Conservation (phyloP, 2,888 invertebrate genomes). For the Ophioninae sp. region DNA sequence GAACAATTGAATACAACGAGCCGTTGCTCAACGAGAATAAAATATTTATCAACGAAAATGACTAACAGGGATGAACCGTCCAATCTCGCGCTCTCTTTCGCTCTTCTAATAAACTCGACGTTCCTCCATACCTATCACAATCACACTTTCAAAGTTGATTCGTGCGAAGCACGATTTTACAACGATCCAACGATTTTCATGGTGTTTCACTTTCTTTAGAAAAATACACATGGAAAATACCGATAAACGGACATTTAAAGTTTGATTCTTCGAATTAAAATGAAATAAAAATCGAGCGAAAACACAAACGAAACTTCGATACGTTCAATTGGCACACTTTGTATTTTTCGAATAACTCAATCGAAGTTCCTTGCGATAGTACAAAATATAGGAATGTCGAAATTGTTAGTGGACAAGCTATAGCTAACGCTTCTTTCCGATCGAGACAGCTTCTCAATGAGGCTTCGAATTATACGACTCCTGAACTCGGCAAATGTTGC, state of each 20-base stretch:
- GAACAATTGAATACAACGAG: conserved; percentile 26
- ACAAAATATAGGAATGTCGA: conserved; percentile 40
- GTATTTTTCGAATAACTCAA: conserved; percentile 23
- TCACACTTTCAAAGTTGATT: conserved; percentile 16
- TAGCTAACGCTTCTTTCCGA: conserved; percentile 10
- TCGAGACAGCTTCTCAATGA: not conserved
- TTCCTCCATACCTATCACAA: conserved; percentile 6
- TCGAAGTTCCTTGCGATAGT: conserved; percentile 21
- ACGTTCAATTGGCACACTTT: conserved; percentile 55
- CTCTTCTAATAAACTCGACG: conserved; percentile 25
- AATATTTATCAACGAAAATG: conserved; percentile 27
- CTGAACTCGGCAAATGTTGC: not conserved
- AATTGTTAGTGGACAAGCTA: conserved; percentile 1
- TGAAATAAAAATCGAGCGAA: conserved; percentile 38
- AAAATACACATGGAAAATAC: conserved; percentile 73
- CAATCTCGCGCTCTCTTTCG: conserved; percentile 12
- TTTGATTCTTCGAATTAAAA: conserved; percentile 15
- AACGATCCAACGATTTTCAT: conserved; percentile 4
- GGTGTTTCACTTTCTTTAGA: conserved; percentile 62
- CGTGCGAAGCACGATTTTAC: conserved; percentile 52
- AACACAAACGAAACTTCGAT: conserved; percentile 28
- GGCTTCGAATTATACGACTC: not conserved
- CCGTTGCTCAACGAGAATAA: conserved; percentile 18
- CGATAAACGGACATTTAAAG: conserved; percentile 31
- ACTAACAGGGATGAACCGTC: conserved; percentile 26